Conservation (phyloP, 1,140 invertebrate genomes). For the Conopomorpha cramerella region DNA sequence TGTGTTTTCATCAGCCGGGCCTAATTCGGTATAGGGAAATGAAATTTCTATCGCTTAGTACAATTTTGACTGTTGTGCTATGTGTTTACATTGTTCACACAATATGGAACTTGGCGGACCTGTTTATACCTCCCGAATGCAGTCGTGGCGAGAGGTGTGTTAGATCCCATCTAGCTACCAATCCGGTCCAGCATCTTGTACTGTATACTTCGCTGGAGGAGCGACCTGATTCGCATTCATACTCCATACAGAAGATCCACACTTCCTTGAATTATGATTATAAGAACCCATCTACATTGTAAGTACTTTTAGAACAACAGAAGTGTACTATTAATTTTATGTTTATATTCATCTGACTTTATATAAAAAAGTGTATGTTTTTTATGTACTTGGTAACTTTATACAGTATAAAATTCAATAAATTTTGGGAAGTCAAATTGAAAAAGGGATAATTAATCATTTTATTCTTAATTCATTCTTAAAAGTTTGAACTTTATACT, state of each 20-base stretch:
- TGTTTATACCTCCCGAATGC: slow-evolving; percentile 75
- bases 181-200: slow-evolving; percentile 63
- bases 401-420: slow-evolving; percentile 2
- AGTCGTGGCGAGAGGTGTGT: slow-evolving; percentile 63
- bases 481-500: too few relatives aligned
- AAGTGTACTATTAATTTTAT: too few relatives aligned
- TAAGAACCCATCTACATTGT: slow-evolving; percentile 31
- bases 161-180: slow-evolving; percentile 60
- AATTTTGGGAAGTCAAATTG: slow-evolving; percentile 59
- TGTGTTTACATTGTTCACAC: slow-evolving; percentile 73
- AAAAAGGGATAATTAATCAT: too few relatives aligned
- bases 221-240: slow-evolving; percentile 34
- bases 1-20: too few relatives aligned
- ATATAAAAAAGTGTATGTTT: neutral
- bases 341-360: neutral
- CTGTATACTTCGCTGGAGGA: slow-evolving; percentile 62
- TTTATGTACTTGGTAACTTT: neutral
- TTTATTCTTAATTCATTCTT: too few relatives aligned
- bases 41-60: slow-evolving; percentile 55
- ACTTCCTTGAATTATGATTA: slow-evolving; percentile 63
- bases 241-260: slow-evolving; percentile 37
- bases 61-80: slow-evolving; percentile 68
- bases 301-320: slow-evolving; percentile 11
- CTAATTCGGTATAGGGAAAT: too few relatives aligned
- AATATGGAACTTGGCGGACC: slow-evolving; percentile 72